These are phyloP conservation scores for Tamandua tetradactyla DNA, from an alignment of 2,797 vertebrate genomes.

Conservation along the genomic window DNA sequence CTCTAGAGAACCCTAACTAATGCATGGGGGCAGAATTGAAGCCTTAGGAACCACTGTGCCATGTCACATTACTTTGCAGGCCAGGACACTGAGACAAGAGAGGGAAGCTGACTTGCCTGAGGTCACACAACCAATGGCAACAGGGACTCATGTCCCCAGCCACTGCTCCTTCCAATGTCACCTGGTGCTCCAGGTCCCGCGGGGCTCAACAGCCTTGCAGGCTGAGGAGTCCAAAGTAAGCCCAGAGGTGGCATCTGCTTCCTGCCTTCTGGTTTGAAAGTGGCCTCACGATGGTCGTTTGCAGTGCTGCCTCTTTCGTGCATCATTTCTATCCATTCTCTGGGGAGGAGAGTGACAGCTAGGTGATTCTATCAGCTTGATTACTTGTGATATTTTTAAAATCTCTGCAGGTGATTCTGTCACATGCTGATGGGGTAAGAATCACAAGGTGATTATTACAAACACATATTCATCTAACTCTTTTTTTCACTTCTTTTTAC, in stretches of 20 bases:
- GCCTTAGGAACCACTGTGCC: rapidly evolving
- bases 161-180: background rate
- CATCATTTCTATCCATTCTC: background rate
- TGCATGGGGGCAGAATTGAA: too few relatives aligned
- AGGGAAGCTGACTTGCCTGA: background rate
- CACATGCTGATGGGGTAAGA: background rate
- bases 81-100: background rate
- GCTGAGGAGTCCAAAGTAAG: background rate
- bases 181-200: too few relatives aligned
- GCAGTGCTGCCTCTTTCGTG: background rate
- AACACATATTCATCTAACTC: background rate
- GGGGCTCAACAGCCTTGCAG: rapidly evolving
- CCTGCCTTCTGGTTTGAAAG: background rate
- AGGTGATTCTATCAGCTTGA: background rate
- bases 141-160: background rate
- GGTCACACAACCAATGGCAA: background rate
- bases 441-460: background rate
- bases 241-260: rapidly evolving
- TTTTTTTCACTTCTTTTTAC: background rate
- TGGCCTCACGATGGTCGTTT: background rate
- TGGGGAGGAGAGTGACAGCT: rapidly evolving
- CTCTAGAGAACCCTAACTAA: too few relatives aligned
- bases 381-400: background rate
- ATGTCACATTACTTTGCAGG: background rate
- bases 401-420: background rate